A percentile compares a stretch with the other conserved stretches of the same genome.
Evolutionary conservation across 2,888 invertebrate species (phyloP).

Genomic region (Agrochola lota): DNA sequence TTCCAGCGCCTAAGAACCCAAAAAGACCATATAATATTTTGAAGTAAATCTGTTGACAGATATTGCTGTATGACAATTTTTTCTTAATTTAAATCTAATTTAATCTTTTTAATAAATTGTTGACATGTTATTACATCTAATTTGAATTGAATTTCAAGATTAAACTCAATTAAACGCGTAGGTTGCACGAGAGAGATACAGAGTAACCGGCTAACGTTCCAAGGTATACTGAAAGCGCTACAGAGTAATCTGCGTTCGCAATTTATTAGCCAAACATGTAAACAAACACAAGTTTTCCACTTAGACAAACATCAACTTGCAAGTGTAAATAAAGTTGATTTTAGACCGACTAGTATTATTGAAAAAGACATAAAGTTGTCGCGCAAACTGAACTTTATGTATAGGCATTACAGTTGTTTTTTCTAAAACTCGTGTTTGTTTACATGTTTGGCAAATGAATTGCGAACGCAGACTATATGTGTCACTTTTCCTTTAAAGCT

Average conservation of each 20-base stretch:
- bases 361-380: too few relatives aligned
- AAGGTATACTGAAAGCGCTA: slow-evolving; percentile 44
- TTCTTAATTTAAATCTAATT: slow-evolving; percentile 44
- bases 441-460: too few relatives aligned
- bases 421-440: too few relatives aligned
- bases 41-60: slow-evolving; percentile 38
- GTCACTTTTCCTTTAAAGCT: slow-evolving; percentile 58
- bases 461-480: slow-evolving; percentile 14
- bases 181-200: slow-evolving; percentile 30
- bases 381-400: too few relatives aligned
- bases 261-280: too few relatives aligned
- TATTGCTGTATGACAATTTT: slow-evolving; percentile 36
- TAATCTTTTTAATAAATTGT: slow-evolving; percentile 43
- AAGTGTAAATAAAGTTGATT: too few relatives aligned
- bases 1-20: slow-evolving; percentile 6
- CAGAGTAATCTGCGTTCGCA: slow-evolving; percentile 6
- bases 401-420: too few relatives aligned
- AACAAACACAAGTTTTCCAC: too few relatives aligned
- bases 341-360: too few relatives aligned
- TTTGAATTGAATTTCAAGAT: slow-evolving; percentile 55
- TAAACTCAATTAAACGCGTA: slow-evolving; percentile 40
- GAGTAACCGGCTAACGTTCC: slow-evolving; percentile 29
- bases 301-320: too few relatives aligned
- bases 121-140: slow-evolving; percentile 39
- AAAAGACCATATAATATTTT: slow-evolving; percentile 32